phyloP scores from a whole-genome alignment of 2,113 vertebrate genomes.

The Ochotona curzoniae region DNA sequence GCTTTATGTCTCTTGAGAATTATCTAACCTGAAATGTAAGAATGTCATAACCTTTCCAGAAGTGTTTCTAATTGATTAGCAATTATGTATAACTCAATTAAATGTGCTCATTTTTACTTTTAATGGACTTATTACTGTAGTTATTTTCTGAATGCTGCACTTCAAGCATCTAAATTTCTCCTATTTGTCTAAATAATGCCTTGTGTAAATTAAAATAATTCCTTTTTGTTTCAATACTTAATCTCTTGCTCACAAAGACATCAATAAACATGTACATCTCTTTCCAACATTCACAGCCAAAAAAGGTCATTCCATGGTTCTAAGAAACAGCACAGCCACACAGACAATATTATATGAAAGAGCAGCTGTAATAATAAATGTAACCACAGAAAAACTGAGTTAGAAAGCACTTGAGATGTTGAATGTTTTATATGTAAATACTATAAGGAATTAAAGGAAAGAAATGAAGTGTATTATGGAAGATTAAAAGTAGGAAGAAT shows the following conservation, averaged over 20 bases:
- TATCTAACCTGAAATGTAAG: constrained; percentile 63
- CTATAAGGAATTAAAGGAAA: not conserved
- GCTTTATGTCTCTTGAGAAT: constrained; percentile 39
- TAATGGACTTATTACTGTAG: constrained; percentile 74
- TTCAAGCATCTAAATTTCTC: constrained; percentile 54
- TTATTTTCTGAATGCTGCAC: constrained; percentile 57
- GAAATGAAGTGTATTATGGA: not conserved
- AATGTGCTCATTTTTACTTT: constrained; percentile 76
- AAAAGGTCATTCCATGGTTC: not conserved
- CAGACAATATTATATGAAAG: not conserved
- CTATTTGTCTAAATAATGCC: constrained; percentile 58
- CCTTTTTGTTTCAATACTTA: constrained; percentile 20
- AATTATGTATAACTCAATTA: constrained; percentile 77
- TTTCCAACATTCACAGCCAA: not conserved
- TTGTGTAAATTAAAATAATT: constrained; percentile 56
- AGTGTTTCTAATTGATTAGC: constrained; percentile 77
- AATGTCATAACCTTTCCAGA: constrained; percentile 73
- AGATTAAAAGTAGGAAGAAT: not conserved
- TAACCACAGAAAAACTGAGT: not conserved
- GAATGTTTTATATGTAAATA: not conserved
- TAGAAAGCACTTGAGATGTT: not conserved
- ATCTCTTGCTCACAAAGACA: constrained; percentile 13
- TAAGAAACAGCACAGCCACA: not conserved
- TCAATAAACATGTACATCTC: not conserved
- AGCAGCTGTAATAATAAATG: not conserved